Conservation (phyloP, 2,113 vertebrate species). For the Electrona antarctica region DNA sequence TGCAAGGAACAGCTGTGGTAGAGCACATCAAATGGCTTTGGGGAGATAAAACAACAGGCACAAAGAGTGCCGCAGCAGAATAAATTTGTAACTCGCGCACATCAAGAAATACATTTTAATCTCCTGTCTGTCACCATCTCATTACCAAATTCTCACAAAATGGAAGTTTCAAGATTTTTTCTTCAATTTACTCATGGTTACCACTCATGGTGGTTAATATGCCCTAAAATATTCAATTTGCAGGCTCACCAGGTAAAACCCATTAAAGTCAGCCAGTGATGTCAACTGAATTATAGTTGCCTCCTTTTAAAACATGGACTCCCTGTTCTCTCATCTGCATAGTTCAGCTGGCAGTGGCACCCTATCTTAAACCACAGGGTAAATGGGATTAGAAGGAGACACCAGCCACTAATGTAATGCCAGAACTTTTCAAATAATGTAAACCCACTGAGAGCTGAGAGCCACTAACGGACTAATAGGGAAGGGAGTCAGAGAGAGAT, state of each 20-base stretch:
- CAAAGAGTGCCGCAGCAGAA: conserved; percentile 28
- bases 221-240: conserved; percentile 69
- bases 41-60: conserved; percentile 39
- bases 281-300: conserved; percentile 70
- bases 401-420: conserved; percentile 59
- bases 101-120: conserved; percentile 51
- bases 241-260: conserved; percentile 70
- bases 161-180: conserved; percentile 47
- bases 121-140: conserved; percentile 38
- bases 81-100: conserved; percentile 28
- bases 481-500: conserved; percentile 10
- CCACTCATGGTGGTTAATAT: conserved; percentile 62
- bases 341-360: conserved; percentile 50
- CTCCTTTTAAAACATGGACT: conserved; percentile 45
- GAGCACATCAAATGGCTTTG: conserved; percentile 52
- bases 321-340: conserved; percentile 56
- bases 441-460: conserved; percentile 62
- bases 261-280: conserved; percentile 67
- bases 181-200: conserved; percentile 49
- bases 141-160: conserved; percentile 50
- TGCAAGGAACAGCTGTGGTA: conserved; percentile 11
- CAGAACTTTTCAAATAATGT: conserved; percentile 66
- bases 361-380: conserved; percentile 64
- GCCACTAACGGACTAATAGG: conserved; percentile 32
- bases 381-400: conserved; percentile 73